Conservation (phyloP, 2,113 vertebrate genomes). For the Rhinopomastus cyanomelas region DNA sequence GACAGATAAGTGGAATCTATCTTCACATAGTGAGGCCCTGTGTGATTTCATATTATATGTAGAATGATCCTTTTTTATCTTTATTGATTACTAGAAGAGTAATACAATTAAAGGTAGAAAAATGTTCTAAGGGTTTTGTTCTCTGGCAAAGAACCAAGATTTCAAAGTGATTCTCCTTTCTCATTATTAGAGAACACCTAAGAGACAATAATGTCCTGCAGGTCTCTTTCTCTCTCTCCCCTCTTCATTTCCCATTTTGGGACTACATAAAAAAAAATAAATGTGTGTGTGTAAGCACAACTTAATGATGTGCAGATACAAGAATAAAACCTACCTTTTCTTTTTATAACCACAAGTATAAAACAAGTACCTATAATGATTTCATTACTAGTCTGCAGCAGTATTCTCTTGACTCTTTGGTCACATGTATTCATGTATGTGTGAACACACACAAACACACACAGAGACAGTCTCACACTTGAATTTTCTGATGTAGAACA, state of each 20-base stretch:
- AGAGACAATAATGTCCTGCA: neutral
- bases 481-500: neutral
- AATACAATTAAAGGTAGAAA: conserved; percentile 60
- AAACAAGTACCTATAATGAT: neutral
- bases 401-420: neutral
- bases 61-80: conserved; percentile 55
- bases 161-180: neutral
- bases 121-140: conserved; percentile 28
- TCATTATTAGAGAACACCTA: conserved; percentile 12
- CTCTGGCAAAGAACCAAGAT: neutral
- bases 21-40: conserved; percentile 15
- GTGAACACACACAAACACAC: neutral
- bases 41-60: conserved; percentile 32
- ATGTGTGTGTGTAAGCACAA: neutral
- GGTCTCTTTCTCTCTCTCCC: conserved; percentile 1
- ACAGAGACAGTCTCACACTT: neutral
- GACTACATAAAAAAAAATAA: neutral
- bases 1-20: conserved; percentile 49
- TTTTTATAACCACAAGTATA: neutral
- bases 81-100: conserved; percentile 57
- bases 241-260: conserved; percentile 39
- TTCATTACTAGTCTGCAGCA: conserved; percentile 8
- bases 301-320: neutral
- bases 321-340: neutral
- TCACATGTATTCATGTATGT: neutral